Evolutionary conservation across 37 sponge, comb jelly and placozoan genomes (phyloP), one percentile per base, ranked within the genome.

Genomic region (Mnemiopsis leidyi): DNA sequence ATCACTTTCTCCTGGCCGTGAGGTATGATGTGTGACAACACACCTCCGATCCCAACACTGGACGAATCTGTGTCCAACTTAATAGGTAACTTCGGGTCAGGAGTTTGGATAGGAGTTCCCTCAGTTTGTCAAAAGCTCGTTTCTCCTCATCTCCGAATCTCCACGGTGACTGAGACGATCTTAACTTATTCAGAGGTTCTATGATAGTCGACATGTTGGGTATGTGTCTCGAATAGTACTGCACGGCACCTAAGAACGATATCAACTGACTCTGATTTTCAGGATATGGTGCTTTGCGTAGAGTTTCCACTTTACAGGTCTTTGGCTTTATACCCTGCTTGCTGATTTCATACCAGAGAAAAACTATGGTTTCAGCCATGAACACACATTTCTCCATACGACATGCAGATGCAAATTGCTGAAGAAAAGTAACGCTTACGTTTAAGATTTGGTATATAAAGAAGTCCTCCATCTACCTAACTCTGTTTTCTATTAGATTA

Each of bases 1-100:
- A 69, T 69, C 29, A 25, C 24, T 25, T 69, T 69, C n/a, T 69
- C 73, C 21, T 16, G 7, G 21, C 73, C 73, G 21, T 69, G 24
- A 69, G 73, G n/a, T n/a, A n/a, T n/a, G 2, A 39, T 61, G 31
- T 90, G 92, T 38, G 92, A 90, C 67, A 90, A 39, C 68, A 90
- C 92, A 23, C 38, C 92, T 28, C 92, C 92, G n/a, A 90, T 23
- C 20, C 92, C 93, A 92, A 77, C 26, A 20, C 9, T 33, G 33
- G 36, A 34, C 16, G 79, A 33, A 77, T 77, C 79, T 34, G 35
- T 20, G 33, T 77, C 79, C 36, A 77, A 33, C 16, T 32, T 26
- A 28, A 77, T 28, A 26, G 79, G 79, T 30, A 29, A 29, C 25
- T 71, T 30, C 25, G 73, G 73, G n/a, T 69, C 29, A 21, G 73